These are phyloP conservation scores for Eustalomyia histrio DNA, from an alignment of 2,888 invertebrate genomes.

Conservation along the genomic window DNA sequence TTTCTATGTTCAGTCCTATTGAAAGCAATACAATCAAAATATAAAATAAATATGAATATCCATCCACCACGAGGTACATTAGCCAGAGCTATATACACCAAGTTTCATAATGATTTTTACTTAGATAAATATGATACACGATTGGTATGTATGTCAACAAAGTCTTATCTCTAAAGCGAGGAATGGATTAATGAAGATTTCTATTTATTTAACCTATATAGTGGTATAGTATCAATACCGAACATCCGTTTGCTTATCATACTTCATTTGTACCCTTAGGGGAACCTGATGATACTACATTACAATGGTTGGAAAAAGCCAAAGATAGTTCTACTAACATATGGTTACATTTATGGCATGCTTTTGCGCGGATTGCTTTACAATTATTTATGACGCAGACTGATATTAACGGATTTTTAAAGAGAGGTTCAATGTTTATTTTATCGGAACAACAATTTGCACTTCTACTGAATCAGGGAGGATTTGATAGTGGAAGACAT, in stretches of 20 bases:
- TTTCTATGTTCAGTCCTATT: constrained; percentile 10
- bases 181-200: background rate
- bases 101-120: constrained; percentile 79
- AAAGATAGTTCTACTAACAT: constrained; percentile 80
- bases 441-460: constrained; percentile 91
- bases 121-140: constrained; percentile 78
- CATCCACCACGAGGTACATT: constrained; percentile 77
- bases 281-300: constrained; percentile 76
- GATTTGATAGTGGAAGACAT: constrained; percentile 71
- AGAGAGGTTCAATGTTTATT: constrained; percentile 98
- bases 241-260: constrained; percentile 75
- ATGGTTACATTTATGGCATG: constrained; percentile 94
- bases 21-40: constrained; percentile 10
- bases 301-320: constrained; percentile 77
- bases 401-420: constrained; percentile 95
- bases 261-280: constrained; percentile 76
- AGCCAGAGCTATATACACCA: constrained; percentile 78
- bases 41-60: constrained; percentile 69
- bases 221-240: constrained; percentile 77
- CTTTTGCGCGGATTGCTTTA: constrained; percentile 90
- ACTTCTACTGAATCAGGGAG: constrained; percentile 74
- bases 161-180: background rate
- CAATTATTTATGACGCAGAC: constrained; percentile 96
- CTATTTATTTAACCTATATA: constrained; percentile 64
- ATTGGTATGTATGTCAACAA: constrained; percentile 70